Evolutionary conservation across 2,113 vertebrate genomes (phyloP), one percentile per base, ranked within the genome.

Genomic region (Callopanchax toddi): DNA sequence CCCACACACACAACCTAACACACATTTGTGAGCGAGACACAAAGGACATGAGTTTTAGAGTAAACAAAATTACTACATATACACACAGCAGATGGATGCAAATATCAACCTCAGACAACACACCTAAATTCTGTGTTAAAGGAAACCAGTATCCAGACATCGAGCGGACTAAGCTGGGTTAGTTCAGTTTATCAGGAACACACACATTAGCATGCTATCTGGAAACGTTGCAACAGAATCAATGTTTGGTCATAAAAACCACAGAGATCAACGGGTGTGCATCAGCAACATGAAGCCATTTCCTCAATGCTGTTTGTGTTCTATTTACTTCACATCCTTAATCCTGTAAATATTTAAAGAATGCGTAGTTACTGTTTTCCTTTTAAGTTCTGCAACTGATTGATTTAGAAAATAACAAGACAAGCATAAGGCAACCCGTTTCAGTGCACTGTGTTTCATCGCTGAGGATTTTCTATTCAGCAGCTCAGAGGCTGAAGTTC

Each of bases 21-120:
- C 5, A 21, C 21, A 52, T 18, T 45, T 62, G 37, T 39, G 37
- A 60, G 11, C 15, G 22, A 16, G 26, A 67, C 37, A 62, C 39
- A 58, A 55, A 39, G 23, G 26, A 58, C 21, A 49, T 23, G 15
- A 48, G 11, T 20, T 50, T 71, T 9, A 23, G 61, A 32, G 25
- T 53, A 65, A 78, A 60, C 29, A n/a, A 59, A 65, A 75, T 59
- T 22, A 50, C 25, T 29, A 54, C 40, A 23, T 12, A 1, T 12
- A 23, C 42, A 45, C 5, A 11, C 43, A 9, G 6, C 42, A 48
- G n/a, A 51, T 29, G 20, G 18, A 68, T 55, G 40, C 45, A 60
- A 43, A 55, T 44, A 60, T 59, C 32, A 52, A 16, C n/a, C 22
- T 11, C 7, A 50, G 25, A 53, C 13, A 26, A 43, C 12, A 22